These are phyloP conservation scores for Dolichopus griseipennis DNA, from an alignment of 2,888 invertebrate species.

Conservation along the genomic window DNA sequence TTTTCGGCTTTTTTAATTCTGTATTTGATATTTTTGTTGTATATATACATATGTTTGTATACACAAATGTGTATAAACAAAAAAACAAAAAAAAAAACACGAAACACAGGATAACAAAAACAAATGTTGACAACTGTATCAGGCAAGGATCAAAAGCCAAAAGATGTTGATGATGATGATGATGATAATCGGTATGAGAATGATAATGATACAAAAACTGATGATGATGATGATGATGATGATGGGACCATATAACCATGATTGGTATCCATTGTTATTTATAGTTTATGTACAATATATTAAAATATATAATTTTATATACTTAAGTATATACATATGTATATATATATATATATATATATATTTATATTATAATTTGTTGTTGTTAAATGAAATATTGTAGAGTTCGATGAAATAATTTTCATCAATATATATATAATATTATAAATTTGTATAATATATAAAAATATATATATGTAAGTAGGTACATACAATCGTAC, in stretches of 20 bases:
- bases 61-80: neutral
- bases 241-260: neutral
- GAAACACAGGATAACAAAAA: neutral
- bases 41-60: neutral
- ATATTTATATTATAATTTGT: neutral
- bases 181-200: neutral
- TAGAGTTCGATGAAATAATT: conserved; percentile 6
- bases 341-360: neutral
- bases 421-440: neutral
- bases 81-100: neutral
- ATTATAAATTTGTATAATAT: neutral
- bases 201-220: neutral
- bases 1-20: too few species aligned
- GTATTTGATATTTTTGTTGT: too few species aligned
- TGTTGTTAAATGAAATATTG: neutral
- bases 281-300: too few species aligned
- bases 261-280: neutral
- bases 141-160: conserved; percentile 4
- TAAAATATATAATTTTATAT: too few species aligned
- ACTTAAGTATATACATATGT: too few species aligned
- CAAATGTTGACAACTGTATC: neutral
- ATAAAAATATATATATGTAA: too few species aligned
- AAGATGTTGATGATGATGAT: neutral
- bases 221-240: neutral
- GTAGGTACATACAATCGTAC: too few species aligned